Conservation (phyloP, 2,797 vertebrate genomes). For the Sternarchorhynchus goeldii region DNA sequence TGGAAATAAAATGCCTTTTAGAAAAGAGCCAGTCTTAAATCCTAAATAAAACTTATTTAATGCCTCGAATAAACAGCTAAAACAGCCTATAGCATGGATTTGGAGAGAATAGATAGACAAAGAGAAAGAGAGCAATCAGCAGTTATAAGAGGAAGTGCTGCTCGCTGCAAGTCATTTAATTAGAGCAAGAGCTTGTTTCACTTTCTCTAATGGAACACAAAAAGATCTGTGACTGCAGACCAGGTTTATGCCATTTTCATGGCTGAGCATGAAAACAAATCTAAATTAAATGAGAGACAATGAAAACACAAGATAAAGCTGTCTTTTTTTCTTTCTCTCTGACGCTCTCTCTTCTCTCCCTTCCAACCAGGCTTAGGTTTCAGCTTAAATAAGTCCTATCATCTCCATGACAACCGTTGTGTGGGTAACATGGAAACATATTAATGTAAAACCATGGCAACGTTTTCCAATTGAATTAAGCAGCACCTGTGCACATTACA, state of each 20-base stretch:
- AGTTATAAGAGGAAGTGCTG: conserved; percentile 56
- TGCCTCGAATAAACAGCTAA: conserved; percentile 37
- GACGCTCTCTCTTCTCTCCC: conserved; percentile 44
- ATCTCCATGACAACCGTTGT: conserved; percentile 96
- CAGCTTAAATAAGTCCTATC: conserved; percentile 83
- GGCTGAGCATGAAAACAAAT: conserved; percentile 67
- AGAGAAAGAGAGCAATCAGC: conserved; percentile 48
- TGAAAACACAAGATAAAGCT: conserved; percentile 63
- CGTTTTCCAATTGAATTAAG: conserved; percentile 81
- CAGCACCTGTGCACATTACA: conserved; percentile 82
- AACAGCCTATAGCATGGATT: conserved; percentile 39
- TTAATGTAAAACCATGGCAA: conserved; percentile 85
- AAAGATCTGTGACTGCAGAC: conserved; percentile 56
- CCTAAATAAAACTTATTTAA: conserved; percentile 40
- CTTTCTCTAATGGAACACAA: conserved; percentile 56
- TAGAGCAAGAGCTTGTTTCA: conserved; percentile 54
- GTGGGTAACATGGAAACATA: conserved; percentile 87
- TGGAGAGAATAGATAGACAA: conserved; percentile 55
- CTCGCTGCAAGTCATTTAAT: conserved; percentile 57
- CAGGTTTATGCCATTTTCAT: conserved; percentile 57
- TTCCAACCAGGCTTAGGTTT: conserved; percentile 82
- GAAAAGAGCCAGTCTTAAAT: conserved; percentile 44
- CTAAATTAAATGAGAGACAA: conserved; percentile 71
- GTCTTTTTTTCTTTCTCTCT: conserved; percentile 10
- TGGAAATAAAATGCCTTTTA: conserved; percentile 46